phyloP scores from a whole-genome alignment of 2,113 vertebrate genomes.

The Machaerirhynchus nigripectus region DNA sequence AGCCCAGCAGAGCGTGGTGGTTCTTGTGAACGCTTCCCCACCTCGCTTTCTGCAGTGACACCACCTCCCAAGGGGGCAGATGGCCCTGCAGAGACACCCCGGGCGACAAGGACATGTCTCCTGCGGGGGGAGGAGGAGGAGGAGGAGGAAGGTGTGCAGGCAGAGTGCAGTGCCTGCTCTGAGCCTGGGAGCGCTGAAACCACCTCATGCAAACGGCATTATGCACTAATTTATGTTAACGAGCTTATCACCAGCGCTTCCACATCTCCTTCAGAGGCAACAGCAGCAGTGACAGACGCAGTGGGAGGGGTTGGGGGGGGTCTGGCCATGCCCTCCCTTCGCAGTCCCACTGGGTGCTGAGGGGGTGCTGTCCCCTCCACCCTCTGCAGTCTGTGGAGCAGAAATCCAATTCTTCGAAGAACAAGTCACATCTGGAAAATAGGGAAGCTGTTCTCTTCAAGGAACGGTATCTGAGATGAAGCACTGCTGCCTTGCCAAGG shows the following conservation, averaged over 20 bases:
- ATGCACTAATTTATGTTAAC: neutral
- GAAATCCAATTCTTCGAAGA: neutral
- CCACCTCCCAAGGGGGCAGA: neutral
- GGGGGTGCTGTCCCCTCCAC: neutral
- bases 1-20: neutral
- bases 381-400: neutral
- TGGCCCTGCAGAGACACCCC: neutral
- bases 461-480: neutral
- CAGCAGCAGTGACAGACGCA: neutral
- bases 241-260: neutral
- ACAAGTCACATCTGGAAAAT: neutral
- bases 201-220: neutral
- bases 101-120: neutral
- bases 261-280: neutral
- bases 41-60: neutral
- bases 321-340: accelerated
- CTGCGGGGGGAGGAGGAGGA: neutral
- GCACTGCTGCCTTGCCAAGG: neutral
- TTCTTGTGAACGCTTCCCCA: no score
- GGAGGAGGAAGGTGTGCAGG: neutral
- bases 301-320: neutral
- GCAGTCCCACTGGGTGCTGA: accelerated
- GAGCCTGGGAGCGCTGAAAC: accelerated
- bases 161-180: neutral
- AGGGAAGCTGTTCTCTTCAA: neutral